phyloP scores from a whole-genome alignment of 37 sponge, comb jelly and placozoan genomes.

The Chondrosia reniformis region DNA sequence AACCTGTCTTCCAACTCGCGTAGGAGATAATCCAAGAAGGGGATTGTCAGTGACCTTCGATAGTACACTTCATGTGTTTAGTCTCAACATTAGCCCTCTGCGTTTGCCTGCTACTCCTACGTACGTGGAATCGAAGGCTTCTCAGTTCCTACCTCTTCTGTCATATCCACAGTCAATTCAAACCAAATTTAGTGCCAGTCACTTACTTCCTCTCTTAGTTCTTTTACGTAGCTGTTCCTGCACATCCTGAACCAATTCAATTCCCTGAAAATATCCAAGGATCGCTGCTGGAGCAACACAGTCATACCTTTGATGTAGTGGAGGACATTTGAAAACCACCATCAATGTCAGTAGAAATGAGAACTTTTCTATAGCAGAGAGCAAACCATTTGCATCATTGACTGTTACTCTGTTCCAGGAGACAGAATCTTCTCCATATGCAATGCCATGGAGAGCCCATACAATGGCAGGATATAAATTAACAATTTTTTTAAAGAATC shows the following conservation, averaged over 20 bases:
- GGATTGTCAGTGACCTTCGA: neutral
- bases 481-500: constrained; percentile 30
- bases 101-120: neutral
- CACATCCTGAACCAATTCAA: neutral
- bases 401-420: constrained; percentile 30
- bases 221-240: constrained; percentile 11
- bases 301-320: neutral
- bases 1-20: constrained; percentile 17
- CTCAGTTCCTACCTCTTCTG: neutral
- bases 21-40: neutral
- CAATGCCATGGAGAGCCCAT: constrained; percentile 14
- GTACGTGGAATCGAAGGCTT: constrained; percentile 8
- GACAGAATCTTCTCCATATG: constrained; percentile 33
- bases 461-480: constrained; percentile 35
- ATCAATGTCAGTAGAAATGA: constrained; percentile 6
- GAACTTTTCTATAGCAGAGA: constrained; percentile 30
- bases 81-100: neutral
- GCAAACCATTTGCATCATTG: constrained; percentile 37
- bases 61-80: neutral
- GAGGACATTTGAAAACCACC: constrained; percentile 9
- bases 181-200: constrained; percentile 5
- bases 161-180: neutral
- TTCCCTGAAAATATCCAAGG: constrained; percentile 6
- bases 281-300: neutral
- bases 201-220: neutral